Percentiles rank a stretch among this genome's conserved stretches.
phyloP scores from a whole-genome alignment of 2,113 vertebrate genomes.

The Lepus timidus region DNA sequence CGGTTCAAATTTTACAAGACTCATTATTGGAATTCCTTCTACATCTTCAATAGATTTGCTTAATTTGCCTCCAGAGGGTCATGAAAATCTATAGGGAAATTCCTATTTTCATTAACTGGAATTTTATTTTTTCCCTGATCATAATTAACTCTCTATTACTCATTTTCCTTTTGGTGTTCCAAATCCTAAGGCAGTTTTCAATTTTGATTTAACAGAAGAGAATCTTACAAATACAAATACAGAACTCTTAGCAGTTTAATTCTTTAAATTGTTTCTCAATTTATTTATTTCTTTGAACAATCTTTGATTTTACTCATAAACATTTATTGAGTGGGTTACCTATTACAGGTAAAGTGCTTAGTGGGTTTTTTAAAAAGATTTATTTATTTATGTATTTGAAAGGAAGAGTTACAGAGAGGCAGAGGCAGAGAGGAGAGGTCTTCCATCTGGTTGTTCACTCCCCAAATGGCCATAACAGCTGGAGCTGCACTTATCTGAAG shows the following conservation, averaged over 20 bases:
- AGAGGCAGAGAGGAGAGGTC: too few relatives aligned
- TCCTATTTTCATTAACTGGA: constrained; percentile 53
- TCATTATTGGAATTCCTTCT: constrained; percentile 74
- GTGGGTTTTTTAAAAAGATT: too few relatives aligned
- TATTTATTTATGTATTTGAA: too few relatives aligned
- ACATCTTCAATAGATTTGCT: constrained; percentile 64
- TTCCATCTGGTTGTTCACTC: too few relatives aligned
- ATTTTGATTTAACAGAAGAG: neutral
- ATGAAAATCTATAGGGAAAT: constrained; percentile 30
- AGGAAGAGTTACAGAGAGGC: too few relatives aligned
- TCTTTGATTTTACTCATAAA: constrained; percentile 36
- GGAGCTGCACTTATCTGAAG: too few relatives aligned
- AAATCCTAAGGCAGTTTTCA: constrained; percentile 11
- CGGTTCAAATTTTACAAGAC: constrained; percentile 62
- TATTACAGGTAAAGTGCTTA: neutral
- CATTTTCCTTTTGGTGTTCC: constrained; percentile 17
- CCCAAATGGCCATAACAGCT: too few relatives aligned
- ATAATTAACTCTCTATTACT: constrained; percentile 46
- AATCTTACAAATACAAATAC: neutral
- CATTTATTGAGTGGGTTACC: neutral
- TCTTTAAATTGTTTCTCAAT: neutral
- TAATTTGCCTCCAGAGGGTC: constrained; percentile 67
- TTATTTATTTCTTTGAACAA: constrained; percentile 46
- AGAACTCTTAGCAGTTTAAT: neutral
- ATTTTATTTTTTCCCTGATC: neutral